phyloP scores from a whole-genome alignment of 2,113 vertebrate genomes.

The Ammodytes dubius region DNA sequence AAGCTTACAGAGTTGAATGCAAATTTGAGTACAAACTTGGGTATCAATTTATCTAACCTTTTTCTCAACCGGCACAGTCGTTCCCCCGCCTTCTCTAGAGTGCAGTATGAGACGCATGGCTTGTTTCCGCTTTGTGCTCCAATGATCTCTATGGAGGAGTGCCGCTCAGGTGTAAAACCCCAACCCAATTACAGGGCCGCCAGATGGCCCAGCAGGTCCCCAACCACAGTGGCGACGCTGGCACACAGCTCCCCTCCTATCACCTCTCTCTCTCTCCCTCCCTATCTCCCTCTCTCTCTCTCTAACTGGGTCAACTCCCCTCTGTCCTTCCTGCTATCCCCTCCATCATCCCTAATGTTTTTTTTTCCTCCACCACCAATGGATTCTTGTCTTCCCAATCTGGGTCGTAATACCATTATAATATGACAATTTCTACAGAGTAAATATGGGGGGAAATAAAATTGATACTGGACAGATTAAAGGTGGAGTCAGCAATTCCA shows the following conservation, averaged over 20 bases:
- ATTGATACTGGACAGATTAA: background rate
- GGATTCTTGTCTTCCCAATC: slow-evolving; percentile 20
- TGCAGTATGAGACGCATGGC: slow-evolving; percentile 12
- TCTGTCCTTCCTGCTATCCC: slow-evolving; percentile 43
- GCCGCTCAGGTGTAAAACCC: slow-evolving; percentile 81
- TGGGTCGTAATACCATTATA: background rate
- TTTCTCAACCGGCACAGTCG: slow-evolving; percentile 10
- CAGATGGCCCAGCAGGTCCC: slow-evolving; percentile 84
- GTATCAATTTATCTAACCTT: slow-evolving; percentile 16
- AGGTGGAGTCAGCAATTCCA: no score
- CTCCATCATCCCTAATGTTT: slow-evolving; percentile 53
- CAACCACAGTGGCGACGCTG: slow-evolving; percentile 65
- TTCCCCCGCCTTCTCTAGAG: background rate
- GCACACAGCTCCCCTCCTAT: slow-evolving; percentile 56
- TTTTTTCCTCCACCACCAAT: background rate
- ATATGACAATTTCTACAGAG: background rate
- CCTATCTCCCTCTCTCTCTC: slow-evolving; percentile 25
- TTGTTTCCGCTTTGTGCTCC: slow-evolving; percentile 19
- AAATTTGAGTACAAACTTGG: background rate
- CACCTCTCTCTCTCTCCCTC: slow-evolving; percentile 48
- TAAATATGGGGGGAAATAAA: background rate
- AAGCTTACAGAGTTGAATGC: background rate
- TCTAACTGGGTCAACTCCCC: slow-evolving; percentile 75
- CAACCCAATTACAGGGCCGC: slow-evolving; percentile 83
- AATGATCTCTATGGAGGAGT: slow-evolving; percentile 57